A percentile compares a stretch with the other conserved stretches of the same genome.
phyloP scores from a whole-genome alignment of 2,888 invertebrate species.

The Eucriotettix oculatus region DNA sequence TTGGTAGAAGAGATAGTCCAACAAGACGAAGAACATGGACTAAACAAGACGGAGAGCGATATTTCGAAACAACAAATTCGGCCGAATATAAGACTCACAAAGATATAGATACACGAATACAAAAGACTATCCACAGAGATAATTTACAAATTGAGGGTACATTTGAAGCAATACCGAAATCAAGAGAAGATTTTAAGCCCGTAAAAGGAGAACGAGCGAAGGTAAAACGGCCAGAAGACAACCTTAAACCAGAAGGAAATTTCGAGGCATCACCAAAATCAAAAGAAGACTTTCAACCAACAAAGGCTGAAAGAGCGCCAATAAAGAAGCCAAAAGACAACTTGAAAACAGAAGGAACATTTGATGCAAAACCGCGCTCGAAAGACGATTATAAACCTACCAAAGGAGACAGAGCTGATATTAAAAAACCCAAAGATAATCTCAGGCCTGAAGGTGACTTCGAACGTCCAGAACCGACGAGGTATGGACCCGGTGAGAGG shows the following conservation, averaged over 20 bases:
- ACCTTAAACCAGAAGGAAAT: constrained; percentile 31
- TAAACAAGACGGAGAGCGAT: constrained; percentile 49
- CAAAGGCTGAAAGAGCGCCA: constrained; percentile 17
- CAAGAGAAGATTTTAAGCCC: constrained; percentile 7
- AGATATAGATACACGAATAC: too few relatives aligned
- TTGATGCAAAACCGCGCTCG: constrained; percentile 17
- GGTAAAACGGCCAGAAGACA: constrained; percentile 23
- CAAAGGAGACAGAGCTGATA: constrained; percentile 14
- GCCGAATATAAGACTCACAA: constrained; percentile 28
- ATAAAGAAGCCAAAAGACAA: constrained; percentile 41
- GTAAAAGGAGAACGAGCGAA: constrained; percentile 11
- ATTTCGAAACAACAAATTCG: constrained; percentile 43
- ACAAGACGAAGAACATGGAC: constrained; percentile 49
- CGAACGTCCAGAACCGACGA: constrained; percentile 14
- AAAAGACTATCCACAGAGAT: constrained; percentile 20
- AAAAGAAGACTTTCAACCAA: constrained; percentile 26
- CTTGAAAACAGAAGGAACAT: constrained; percentile 36
- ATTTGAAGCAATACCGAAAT: constrained; percentile 9
- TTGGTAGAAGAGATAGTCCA: constrained; percentile 36
- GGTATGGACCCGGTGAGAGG: constrained; percentile 19
- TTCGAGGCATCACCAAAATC: constrained; percentile 30
- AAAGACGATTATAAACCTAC: constrained; percentile 5
- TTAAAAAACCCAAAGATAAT: constrained; percentile 31
- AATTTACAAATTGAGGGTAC: constrained; percentile 11
- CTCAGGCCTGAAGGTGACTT: constrained; percentile 32